phyloP scores from a whole-genome alignment of 1,140 invertebrate genomes.

The Sinella curviseta region DNA sequence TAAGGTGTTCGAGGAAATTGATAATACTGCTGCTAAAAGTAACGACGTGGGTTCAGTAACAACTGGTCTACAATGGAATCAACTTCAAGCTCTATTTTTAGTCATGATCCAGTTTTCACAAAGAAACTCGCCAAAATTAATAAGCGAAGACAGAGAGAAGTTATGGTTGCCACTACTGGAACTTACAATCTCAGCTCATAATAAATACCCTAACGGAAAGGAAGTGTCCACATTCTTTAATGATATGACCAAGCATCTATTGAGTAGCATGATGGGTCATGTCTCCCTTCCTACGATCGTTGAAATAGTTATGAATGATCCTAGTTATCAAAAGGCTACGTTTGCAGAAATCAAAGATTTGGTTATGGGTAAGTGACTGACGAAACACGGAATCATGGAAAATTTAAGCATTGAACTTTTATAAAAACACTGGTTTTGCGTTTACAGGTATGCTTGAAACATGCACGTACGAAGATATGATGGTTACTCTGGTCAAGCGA shows the following conservation, averaged over 20 bases:
- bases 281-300: constrained; percentile 62
- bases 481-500: constrained; percentile 49
- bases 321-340: constrained; percentile 59
- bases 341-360: constrained; percentile 61
- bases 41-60: constrained; percentile 15
- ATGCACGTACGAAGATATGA: constrained; percentile 61
- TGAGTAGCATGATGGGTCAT: constrained; percentile 64
- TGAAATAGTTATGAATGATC: constrained; percentile 60
- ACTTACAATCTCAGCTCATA: constrained; percentile 58
- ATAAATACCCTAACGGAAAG: constrained; percentile 54
- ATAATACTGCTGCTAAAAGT: constrained; percentile 42
- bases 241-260: constrained; percentile 59
- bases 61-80: constrained; percentile 47
- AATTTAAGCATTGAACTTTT: neutral
- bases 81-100: constrained; percentile 54
- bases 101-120: constrained; percentile 59
- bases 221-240: constrained; percentile 51
- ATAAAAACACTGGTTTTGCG: too few relatives aligned
- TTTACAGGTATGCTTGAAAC: constrained; percentile 61
- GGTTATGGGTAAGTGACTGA: constrained; percentile 48
- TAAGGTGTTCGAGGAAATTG: constrained; percentile 50
- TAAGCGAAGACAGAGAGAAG: constrained; percentile 55
- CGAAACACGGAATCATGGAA: neutral
- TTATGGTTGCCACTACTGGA: constrained; percentile 63
- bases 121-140: constrained; percentile 58